A percentile compares a stretch with the other conserved stretches of the same genome.
phyloP scores from a whole-genome alignment of 2,797 vertebrate species.

The Galago senegalensis region DNA sequence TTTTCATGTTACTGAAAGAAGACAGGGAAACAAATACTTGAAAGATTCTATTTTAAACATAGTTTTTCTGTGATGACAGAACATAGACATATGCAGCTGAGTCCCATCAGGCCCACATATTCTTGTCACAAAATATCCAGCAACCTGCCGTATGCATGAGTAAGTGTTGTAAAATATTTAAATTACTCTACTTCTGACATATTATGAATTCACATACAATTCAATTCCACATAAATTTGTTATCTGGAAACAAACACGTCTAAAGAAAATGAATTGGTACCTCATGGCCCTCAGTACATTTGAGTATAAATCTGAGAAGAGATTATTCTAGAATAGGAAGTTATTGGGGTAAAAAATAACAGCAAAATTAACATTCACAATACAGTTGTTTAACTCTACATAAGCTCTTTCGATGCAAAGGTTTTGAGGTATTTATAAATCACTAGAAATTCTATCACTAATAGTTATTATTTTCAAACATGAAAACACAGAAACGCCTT shows the following conservation, averaged over 20 bases:
- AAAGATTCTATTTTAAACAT: neutral
- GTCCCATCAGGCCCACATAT: conserved; percentile 57
- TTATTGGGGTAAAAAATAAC: neutral
- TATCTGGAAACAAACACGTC: conserved; percentile 73
- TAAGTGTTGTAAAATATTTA: conserved; percentile 72
- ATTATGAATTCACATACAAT: conserved; percentile 59
- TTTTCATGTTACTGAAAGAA: neutral
- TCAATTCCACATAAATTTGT: conserved; percentile 67
- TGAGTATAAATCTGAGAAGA: conserved; percentile 61
- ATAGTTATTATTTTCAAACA: neutral
- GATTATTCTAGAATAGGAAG: conserved; percentile 27
- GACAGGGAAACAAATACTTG: conserved; percentile 35
- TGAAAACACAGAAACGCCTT: neutral
- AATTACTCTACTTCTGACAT: conserved; percentile 66
- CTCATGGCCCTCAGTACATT: neutral
- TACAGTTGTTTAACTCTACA: neutral
- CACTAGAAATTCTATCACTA: conserved; percentile 10
- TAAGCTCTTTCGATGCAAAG: neutral
- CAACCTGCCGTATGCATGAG: conserved; percentile 63
- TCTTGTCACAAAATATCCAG: conserved; percentile 39
- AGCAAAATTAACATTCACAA: conserved; percentile 42
- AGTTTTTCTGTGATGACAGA: conserved; percentile 23
- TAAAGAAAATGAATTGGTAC: conserved; percentile 73
- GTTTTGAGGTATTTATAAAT: neutral
- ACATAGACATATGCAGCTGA: conserved; percentile 15